Evolutionary conservation across 1,140 invertebrate genomes (phyloP), one percentile per base, ranked within the genome.

Genomic region (Trypoxylus dichotomus): DNA sequence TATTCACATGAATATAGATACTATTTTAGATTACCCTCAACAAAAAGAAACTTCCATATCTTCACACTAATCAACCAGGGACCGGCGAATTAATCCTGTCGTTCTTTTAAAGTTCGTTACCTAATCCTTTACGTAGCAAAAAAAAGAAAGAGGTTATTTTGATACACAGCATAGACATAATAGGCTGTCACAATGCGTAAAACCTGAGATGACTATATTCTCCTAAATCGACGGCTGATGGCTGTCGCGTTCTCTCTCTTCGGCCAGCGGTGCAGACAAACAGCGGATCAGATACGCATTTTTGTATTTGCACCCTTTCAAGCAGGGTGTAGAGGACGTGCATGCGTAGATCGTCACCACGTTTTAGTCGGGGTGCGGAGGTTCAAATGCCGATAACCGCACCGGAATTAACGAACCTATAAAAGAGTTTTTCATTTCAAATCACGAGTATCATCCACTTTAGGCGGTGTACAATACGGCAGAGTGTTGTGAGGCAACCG

Each of bases 381-480:
- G 21, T 60, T n/a, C 7, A 60, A 21, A 6, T 60, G 63, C 21
- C 25, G 76, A 77, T 77, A 77, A 77, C n/a, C 58, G 43, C 29
- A 76, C 74, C 32, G n/a, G 37, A 77, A 77, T 72, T 77, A 63
- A 77, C 76, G 21, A 77, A 32, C 37, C 47, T 77, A 11, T 73
- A 72, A 77, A 77, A 72, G 58, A 41, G 27, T 32, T 77, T 43
- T 77, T 77, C 32, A 77, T 71, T 77, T 68, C 7, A 15, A 77
- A 71, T 77, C 76, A 77, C 32, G 76, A 72, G 32, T 73, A 77
- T 77, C 76, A 77, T 77, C 63, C 41, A 77, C 41, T 77, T 72
- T 43, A 42, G 60, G 24, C 43, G 71, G 60, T 47, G 63, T 24
- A 68, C 24, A 68, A 68, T 58, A 21, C 27, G 8, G 7, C 13